A percentile compares a stretch with the other conserved stretches of the same genome.
phyloP scores from a whole-genome alignment of 2,113 vertebrate species.

The Rhinopomastus cyanomelas region DNA sequence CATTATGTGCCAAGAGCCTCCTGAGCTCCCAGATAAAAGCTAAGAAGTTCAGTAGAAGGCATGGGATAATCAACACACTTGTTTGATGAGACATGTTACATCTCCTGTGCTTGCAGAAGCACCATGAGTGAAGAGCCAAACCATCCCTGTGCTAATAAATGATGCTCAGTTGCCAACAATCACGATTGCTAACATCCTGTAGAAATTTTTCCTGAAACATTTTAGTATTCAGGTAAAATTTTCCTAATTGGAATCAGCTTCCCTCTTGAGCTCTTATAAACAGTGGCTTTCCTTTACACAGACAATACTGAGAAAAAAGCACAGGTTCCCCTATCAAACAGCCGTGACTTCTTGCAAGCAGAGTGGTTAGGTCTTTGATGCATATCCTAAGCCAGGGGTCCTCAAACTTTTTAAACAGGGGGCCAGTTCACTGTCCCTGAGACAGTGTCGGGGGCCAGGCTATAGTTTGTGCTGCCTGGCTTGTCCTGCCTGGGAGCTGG shows the following conservation, averaged over 20 bases:
- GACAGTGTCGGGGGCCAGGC: too few relatives aligned
- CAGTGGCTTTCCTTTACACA: too few relatives aligned
- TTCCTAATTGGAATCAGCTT: background rate
- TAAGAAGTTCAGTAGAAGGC: background rate
- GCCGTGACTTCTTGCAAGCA: background rate
- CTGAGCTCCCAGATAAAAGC: background rate
- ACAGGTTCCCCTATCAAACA: background rate
- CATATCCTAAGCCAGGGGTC: too few relatives aligned
- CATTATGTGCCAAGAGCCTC: background rate
- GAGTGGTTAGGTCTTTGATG: background rate
- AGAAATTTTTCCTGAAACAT: background rate
- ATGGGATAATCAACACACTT: background rate
- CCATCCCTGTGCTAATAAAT: background rate
- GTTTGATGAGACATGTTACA: background rate
- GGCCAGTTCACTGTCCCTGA: too few relatives aligned
- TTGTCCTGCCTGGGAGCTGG: too few relatives aligned
- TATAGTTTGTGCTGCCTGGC: too few relatives aligned
- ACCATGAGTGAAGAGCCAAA: background rate
- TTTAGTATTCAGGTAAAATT: background rate
- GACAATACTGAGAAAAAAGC: background rate
- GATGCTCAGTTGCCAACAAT: background rate
- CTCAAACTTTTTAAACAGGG: too few relatives aligned
- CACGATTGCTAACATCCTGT: background rate
- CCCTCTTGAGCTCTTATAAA: background rate
- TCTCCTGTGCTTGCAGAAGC: background rate